Conservation (phyloP, 2,888 invertebrate species). For the Dichetophora obliterata region DNA sequence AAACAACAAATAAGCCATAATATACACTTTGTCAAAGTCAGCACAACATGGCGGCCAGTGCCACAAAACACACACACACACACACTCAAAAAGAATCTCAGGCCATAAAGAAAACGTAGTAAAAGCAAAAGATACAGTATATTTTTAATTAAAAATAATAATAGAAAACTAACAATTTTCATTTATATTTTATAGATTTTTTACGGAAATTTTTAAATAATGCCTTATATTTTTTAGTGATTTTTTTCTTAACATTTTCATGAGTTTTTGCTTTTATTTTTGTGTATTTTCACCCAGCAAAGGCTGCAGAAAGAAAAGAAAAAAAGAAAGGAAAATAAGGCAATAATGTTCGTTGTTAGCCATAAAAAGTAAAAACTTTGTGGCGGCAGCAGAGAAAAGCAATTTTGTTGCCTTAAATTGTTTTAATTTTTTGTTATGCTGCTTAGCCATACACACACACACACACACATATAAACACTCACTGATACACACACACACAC, state of each 20-base stretch:
- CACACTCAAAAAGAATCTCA: too few relatives aligned
- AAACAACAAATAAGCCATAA: too few relatives aligned
- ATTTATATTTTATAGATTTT: neutral
- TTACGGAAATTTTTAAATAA: neutral
- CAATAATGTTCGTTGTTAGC: conserved; percentile 49
- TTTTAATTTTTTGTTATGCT: neutral
- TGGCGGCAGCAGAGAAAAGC: conserved; percentile 5
- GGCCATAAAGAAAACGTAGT: too few relatives aligned
- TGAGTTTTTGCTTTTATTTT: neutral
- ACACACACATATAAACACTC: too few relatives aligned
- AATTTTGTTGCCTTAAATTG: conserved; percentile 7
- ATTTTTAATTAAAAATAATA: too few relatives aligned
- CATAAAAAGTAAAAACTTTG: conserved; percentile 46
- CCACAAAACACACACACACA: too few relatives aligned
- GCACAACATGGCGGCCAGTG: too few relatives aligned
- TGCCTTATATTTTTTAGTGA: neutral
- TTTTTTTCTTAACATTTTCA: neutral
- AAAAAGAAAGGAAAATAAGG: conserved; percentile 53
- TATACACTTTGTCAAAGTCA: too few relatives aligned
- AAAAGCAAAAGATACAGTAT: too few relatives aligned
- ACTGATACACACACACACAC: neutral
- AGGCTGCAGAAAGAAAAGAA: neutral
- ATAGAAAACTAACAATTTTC: too few relatives aligned
- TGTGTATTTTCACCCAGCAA: too few relatives aligned
- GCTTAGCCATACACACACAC: neutral